Evolutionary conservation across 2,888 invertebrate species (phyloP), one percentile per base, ranked within the genome.

Genomic region (Scrobipalpa atriplicella): DNA sequence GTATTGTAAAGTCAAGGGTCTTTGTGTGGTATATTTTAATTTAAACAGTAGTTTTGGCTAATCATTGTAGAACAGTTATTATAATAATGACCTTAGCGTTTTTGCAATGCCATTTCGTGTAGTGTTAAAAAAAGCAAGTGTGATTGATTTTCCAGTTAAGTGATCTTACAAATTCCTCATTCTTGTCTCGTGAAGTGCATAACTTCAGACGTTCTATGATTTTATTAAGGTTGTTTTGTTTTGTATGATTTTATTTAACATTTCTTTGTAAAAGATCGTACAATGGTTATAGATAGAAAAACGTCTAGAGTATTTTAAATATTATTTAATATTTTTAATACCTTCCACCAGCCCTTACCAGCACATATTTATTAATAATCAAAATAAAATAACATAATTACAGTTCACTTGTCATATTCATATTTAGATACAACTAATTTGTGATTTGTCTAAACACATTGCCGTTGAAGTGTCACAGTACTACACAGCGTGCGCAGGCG

Each of bases 81-180:
- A 18, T 10, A 52, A 7, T n/a, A 51, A 56, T 71, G 75, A 78
- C 77, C 76, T 80, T 78, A 77, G 70, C 65, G 64, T 70, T 74
- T 71, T 76, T 75, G 72, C 71, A 62, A 65, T 70, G 66, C 69
- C 65, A 69, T 74, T 75, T 75, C 71, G 68, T 74, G 69, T 74
- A 73, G 71, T 72, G 68, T 71, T 72, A 72, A 72, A 36, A 76
- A 64, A 76, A 78, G 71, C 74, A 73, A 80, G 73, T 74, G 75
- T 78, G 76, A 82, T 80, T 76, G 75, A 80, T 82, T 83, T 83
- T 81, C 78, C 80, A 78, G 72, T 80, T 75, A 77, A 79, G 67
- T 76, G 75, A 70, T 70, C 72, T 71, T 73, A 75, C 71, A 68
- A 76, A 78, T 75, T 75, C 73, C 73, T 75, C 74, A 72, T 70